Percentiles rank a stretch among this genome's conserved stretches.
phyloP scores from a whole-genome alignment of 2,113 vertebrate species.

The Muntiacus reevesi region DNA sequence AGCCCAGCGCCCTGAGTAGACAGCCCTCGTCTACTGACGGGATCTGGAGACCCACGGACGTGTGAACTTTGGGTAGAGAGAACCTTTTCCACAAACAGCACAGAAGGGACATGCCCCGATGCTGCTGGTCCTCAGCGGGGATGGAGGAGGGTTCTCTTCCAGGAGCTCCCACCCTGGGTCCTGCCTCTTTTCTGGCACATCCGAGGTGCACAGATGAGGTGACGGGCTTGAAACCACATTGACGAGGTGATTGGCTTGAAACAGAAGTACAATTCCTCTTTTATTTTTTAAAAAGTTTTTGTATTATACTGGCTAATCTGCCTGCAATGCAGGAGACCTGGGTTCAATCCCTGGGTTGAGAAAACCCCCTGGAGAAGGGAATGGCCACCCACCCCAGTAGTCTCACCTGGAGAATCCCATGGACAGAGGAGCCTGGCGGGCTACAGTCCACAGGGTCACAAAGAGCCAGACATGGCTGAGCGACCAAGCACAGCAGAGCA shows the following conservation, averaged over 20 bases:
- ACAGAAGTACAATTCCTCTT: not conserved
- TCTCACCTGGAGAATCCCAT: not conserved
- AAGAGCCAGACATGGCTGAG: accelerated
- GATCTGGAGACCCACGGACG: accelerated
- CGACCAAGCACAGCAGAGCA: accelerated
- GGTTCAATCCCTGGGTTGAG: not conserved
- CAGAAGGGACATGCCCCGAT: accelerated
- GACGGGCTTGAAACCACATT: accelerated
- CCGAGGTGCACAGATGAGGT: accelerated
- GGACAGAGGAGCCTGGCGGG: not conserved
- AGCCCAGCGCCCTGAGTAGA: accelerated
- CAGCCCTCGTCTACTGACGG: too few species aligned
- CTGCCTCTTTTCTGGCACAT: accelerated
- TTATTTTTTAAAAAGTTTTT: not conserved
- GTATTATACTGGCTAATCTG: not conserved
- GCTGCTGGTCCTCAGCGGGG: accelerated
- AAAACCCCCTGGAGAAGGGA: not conserved
- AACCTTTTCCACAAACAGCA: not conserved
- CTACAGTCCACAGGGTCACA: accelerated
- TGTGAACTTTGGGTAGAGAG: accelerated
- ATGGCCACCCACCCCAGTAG: not conserved
- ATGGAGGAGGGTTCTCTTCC: accelerated
- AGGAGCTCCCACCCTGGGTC: accelerated
- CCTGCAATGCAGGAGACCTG: not conserved
- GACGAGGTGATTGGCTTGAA: not conserved